Percentiles rank a stretch among this genome's conserved stretches.
These are phyloP conservation scores for Patiria pectinifera DNA, from an alignment of 53 echinoderm and acorn worm species.

Conservation along the genomic window DNA sequence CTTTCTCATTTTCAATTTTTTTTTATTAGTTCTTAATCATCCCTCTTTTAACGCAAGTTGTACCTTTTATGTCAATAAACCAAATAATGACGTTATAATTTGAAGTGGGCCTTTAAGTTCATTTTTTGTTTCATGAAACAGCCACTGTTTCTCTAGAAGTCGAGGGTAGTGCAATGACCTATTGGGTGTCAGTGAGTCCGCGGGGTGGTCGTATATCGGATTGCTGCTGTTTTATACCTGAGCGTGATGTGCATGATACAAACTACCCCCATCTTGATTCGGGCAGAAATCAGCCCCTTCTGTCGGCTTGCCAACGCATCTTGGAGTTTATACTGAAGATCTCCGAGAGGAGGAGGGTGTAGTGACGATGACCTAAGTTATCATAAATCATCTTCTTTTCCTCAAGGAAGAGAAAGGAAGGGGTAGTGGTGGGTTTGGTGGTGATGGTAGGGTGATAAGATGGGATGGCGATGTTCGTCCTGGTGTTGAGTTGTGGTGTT, in stretches of 20 bases:
- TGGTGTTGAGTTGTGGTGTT: no score
- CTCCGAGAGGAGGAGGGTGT: neutral
- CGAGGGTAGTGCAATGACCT: slow-evolving; percentile 52
- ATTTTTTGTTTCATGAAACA: slow-evolving; percentile 21
- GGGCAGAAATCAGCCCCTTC: neutral
- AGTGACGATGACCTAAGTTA: neutral
- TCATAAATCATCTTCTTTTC: neutral
- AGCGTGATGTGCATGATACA: slow-evolving; percentile 52
- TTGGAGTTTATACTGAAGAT: neutral
- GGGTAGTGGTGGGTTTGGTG: no score
- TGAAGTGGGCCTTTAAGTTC: neutral
- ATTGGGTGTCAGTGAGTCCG: slow-evolving; percentile 53
- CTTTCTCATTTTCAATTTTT: no score
- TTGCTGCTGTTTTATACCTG: slow-evolving; percentile 52
- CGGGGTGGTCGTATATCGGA: slow-evolving; percentile 50
- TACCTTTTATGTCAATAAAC: no score
- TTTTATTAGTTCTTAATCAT: no score
- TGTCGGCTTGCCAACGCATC: neutral
- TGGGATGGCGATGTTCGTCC: no score
- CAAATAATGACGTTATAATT: no score
- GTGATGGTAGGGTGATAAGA: no score
- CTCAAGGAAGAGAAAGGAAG: neutral
- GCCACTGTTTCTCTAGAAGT: neutral
- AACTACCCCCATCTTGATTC: neutral
- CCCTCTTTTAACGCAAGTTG: no score